Evolutionary conservation across 2,888 invertebrate genomes (phyloP), one percentile per base, ranked within the genome.

Genomic region (Xylocampa areola): DNA sequence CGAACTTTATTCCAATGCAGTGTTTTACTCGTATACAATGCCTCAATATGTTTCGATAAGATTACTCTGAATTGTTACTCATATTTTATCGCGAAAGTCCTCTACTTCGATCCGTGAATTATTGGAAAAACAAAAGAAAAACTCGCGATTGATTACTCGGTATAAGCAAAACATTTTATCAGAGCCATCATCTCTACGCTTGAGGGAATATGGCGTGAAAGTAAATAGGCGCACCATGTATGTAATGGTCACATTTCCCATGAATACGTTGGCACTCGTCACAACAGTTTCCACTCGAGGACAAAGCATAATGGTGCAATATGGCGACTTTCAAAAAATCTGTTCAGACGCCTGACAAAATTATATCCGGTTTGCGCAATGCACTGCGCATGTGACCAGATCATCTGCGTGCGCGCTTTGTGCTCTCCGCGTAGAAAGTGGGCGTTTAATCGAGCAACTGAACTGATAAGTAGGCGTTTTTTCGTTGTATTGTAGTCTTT

Each of bases 341-440:
- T 41, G 65, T 58, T 50, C 58, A 66, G 63, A 74, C 41, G 45
- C 41, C 65, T 54, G 67, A 71, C 76, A 66, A 68, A 73, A 76
- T 78, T 68, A 68, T 80, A 85, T 89, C 89, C 88, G 89, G 89
- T 79, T 88, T 89, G 86, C 86, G 86, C 85, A 88, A 89, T 73
- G 60, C 54, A 59, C 17, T 49, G 58, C 54, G 57, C 71, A 63
- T 70, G 60, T 64, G 68, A 68, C 73, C 72, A 74, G 76, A 80
- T 82, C 73, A 79, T 77, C 77, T 64, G 77, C 76, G 75, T 68
- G 52, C 33, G 68, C 68, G 77, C 73, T 76, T 77, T 79, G 73
- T 76, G 33, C 13, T 54, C 39, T 47, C 25, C 57, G 48, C 32
- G 68, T 79, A 79, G 83, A 84, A 84, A 82, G 82, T 82, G 74